These are phyloP conservation scores for Pseudochirops cupreus DNA, from an alignment of 2,797 vertebrate genomes.

Conservation along the genomic window DNA sequence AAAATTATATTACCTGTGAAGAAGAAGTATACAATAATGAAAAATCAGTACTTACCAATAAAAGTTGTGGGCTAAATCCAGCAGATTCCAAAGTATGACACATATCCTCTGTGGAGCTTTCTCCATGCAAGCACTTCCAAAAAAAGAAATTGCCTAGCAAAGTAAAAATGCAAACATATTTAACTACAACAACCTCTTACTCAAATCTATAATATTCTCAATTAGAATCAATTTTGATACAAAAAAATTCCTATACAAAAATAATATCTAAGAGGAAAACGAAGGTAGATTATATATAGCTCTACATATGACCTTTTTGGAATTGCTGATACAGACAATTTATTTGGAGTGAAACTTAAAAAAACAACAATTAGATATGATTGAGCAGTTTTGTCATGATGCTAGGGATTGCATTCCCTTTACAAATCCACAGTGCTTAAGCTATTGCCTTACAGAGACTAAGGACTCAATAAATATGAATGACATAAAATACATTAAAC, in stretches of 20 bases:
- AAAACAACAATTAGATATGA: not conserved
- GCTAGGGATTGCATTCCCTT: not conserved
- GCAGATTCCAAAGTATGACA: slow-evolving; percentile 92
- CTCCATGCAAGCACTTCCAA: slow-evolving; percentile 94
- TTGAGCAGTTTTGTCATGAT: not conserved
- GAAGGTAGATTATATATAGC: not conserved
- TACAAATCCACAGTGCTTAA: not conserved
- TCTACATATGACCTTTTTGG: not conserved
- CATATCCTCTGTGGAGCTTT: slow-evolving; percentile 89
- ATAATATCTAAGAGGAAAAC: not conserved
- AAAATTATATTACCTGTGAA: not conserved
- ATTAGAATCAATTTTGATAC: not conserved
- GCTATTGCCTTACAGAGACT: not conserved
- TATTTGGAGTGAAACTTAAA: not conserved
- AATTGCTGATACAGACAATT: too few species aligned
- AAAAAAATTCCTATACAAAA: not conserved
- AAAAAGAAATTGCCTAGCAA: slow-evolving; percentile 94
- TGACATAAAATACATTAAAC: not conserved
- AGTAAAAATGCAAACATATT: slow-evolving; percentile 47
- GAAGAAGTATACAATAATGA: not conserved
- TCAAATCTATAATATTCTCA: not conserved
- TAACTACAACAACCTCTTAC: not conserved
- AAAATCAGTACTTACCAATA: slow-evolving; percentile 88
- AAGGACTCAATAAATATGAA: not conserved
- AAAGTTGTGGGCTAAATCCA: slow-evolving; percentile 93